Evolutionary conservation across 1,140 invertebrate species (phyloP).

Genomic region (Cylas formicarius): DNA sequence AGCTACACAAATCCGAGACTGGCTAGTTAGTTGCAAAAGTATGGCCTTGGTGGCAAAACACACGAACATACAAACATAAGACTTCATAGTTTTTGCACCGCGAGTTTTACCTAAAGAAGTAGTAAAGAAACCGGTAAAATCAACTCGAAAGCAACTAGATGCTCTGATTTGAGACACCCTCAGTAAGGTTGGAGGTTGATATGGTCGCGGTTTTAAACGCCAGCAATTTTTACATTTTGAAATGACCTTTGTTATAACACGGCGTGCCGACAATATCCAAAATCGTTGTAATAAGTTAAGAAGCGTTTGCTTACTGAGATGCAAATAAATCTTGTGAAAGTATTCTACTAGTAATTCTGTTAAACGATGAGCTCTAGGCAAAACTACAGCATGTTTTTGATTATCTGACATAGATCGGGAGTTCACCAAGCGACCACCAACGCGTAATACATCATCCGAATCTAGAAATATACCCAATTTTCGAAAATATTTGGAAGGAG

Average conservation of each 20-base stretch:
- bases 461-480: constrained; percentile 23
- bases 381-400: constrained; percentile 1
- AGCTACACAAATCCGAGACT: constrained; percentile 5
- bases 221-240: constrained; percentile 12
- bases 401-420: constrained; percentile 1
- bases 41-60: constrained; percentile 14
- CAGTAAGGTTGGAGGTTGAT: constrained; percentile 7
- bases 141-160: not conserved
- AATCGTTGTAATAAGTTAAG: no score
- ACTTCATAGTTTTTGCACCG: constrained; percentile 25
- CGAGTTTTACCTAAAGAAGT: constrained; percentile 6
- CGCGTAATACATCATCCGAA: constrained; percentile 23
- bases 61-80: constrained; percentile 38
- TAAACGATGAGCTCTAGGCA: not conserved
- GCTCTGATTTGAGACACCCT: constrained; percentile 4
- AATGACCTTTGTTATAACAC: not conserved
- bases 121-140: constrained; percentile 3
- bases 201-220: constrained; percentile 3
- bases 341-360: constrained; percentile 8
- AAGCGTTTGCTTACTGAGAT: constrained; percentile 29
- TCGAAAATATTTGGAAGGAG: no score
- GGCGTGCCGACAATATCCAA: constrained; percentile 5
- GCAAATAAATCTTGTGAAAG: constrained; percentile 14
- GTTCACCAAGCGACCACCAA: constrained; percentile 26
- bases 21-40: constrained; percentile 15